These are phyloP conservation scores for Thecophora atra DNA, from an alignment of 2,888 invertebrate genomes.

Conservation along the genomic window DNA sequence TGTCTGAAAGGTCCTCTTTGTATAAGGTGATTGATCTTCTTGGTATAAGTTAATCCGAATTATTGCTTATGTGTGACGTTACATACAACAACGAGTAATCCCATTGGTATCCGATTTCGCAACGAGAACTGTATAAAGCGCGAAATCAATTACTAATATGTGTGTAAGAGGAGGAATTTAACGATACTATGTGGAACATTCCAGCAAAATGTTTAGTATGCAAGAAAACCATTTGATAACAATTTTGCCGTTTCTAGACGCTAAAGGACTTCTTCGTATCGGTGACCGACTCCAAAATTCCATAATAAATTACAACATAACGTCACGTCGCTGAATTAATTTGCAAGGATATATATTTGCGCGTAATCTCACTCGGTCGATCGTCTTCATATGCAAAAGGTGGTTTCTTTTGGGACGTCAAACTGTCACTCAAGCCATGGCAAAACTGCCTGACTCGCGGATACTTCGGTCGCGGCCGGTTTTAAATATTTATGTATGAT, in stretches of 20 bases:
- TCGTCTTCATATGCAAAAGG: slow-evolving; percentile 25
- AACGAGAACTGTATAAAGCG: slow-evolving; percentile 9
- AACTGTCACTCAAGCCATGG: slow-evolving; percentile 33
- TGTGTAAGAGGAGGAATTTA: slow-evolving; percentile 17
- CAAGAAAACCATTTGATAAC: slow-evolving; percentile 15
- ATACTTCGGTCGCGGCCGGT: slow-evolving; percentile 33
- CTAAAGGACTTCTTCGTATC: slow-evolving; percentile 24
- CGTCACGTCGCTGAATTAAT: slow-evolving; percentile 31
- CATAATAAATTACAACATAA: background rate
- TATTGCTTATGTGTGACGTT: slow-evolving; percentile 33
- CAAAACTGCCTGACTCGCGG: slow-evolving; percentile 29
- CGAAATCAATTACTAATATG: background rate
- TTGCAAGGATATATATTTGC: slow-evolving; percentile 24
- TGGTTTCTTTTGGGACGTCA: slow-evolving; percentile 34
- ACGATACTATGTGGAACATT: background rate
- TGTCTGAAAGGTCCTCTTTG: background rate
- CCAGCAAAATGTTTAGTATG: background rate
- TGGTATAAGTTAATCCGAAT: no score
- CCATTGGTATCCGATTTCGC: background rate
- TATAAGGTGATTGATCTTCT: background rate
- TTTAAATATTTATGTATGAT: slow-evolving; percentile 30
- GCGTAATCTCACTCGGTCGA: slow-evolving; percentile 36
- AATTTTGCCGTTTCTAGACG: slow-evolving; percentile 38
- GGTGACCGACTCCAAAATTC: slow-evolving; percentile 35
- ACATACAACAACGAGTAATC: slow-evolving; percentile 8